phyloP scores from a whole-genome alignment of 2,113 vertebrate species.

The Eulemur macaco region DNA sequence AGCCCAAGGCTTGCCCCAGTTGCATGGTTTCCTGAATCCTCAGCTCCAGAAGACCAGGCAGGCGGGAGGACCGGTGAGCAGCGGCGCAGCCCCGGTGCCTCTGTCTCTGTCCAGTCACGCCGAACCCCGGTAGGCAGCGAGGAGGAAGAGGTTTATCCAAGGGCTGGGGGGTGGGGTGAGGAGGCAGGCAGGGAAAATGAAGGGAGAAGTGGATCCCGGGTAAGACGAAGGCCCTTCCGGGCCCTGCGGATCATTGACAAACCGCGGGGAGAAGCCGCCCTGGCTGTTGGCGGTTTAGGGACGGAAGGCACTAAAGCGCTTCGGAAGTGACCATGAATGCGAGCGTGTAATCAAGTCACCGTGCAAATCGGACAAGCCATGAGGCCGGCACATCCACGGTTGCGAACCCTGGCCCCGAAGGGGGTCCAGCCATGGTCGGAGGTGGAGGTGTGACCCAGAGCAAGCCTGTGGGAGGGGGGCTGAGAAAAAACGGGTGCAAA shows the following conservation, averaged over 20 bases:
- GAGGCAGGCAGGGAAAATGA: not conserved
- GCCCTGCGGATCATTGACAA: slow-evolving; percentile 70
- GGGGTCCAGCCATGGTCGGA: slow-evolving; percentile 25
- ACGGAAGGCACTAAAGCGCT: slow-evolving; percentile 85
- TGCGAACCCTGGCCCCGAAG: slow-evolving; percentile 59
- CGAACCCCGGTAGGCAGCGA: slow-evolving; percentile 15
- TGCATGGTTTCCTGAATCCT: slow-evolving; percentile 72
- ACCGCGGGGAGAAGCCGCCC: slow-evolving; percentile 70
- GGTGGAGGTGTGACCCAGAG: slow-evolving; percentile 39
- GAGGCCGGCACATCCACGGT: slow-evolving; percentile 83
- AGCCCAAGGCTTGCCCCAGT: slow-evolving; percentile 63
- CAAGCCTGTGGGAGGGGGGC: not conserved
- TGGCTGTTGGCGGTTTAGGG: slow-evolving; percentile 77
- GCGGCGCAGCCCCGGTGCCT: slow-evolving; percentile 28
- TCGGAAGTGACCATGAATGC: slow-evolving; percentile 89
- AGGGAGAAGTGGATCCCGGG: slow-evolving; percentile 68
- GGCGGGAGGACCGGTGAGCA: slow-evolving; percentile 22
- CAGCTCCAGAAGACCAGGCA: slow-evolving; percentile 50
- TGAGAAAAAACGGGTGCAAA: slow-evolving; percentile 24
- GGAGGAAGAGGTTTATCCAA: not conserved
- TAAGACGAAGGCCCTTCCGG: slow-evolving; percentile 71
- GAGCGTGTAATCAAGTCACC: slow-evolving; percentile 87
- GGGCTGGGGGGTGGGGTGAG: not conserved
- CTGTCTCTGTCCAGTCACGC: slow-evolving; percentile 1
- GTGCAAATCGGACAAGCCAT: slow-evolving; percentile 87